Percentiles rank a stretch among this genome's conserved stretches.
Conservation (phyloP, 2,113 vertebrate species). For the Dicrurus megarhynchus region DNA sequence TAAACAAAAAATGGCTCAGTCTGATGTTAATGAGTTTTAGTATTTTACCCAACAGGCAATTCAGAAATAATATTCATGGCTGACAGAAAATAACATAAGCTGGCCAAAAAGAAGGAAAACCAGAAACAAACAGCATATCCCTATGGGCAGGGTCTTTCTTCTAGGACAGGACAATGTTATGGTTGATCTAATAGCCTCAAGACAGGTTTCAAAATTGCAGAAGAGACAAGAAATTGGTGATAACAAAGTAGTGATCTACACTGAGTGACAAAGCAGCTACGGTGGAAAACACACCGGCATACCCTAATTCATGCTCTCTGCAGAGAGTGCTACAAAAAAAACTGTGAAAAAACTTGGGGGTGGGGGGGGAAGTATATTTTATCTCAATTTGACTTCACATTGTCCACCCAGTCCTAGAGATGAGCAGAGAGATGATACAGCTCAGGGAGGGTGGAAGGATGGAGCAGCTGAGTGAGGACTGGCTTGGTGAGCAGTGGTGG, state of each 20-base stretch:
- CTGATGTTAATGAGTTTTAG: background rate
- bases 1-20: background rate
- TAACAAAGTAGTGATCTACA: background rate
- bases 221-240: background rate
- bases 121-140: background rate
- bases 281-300: rapidly evolving
- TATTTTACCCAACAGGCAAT: background rate
- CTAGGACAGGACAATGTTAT: background rate
- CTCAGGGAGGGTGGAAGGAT: background rate
- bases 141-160: background rate
- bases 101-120: background rate
- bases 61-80: background rate
- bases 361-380: background rate
- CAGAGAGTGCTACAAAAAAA: background rate
- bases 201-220: background rate
- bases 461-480: background rate
- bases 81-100: background rate
- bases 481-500: background rate
- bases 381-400: background rate
- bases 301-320: background rate
- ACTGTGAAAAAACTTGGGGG: background rate
- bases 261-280: background rate
- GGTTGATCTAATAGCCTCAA: background rate
- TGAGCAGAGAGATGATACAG: background rate
- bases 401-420: background rate